A percentile compares a stretch with the other conserved stretches of the same genome.
phyloP scores from a whole-genome alignment of 2,888 invertebrate genomes.

The Willowsia nigromaculata region DNA sequence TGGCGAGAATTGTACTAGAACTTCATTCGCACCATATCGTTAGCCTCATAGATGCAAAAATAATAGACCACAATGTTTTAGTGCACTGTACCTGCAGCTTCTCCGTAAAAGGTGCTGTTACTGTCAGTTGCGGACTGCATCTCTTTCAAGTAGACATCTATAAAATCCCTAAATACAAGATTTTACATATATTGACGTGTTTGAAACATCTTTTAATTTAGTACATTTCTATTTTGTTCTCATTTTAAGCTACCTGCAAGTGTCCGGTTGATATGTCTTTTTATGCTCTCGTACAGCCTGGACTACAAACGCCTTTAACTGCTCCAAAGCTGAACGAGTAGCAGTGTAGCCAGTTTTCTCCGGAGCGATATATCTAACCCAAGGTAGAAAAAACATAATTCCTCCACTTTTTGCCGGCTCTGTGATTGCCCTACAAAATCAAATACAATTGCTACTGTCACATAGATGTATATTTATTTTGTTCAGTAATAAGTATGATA shows the following conservation, averaged over 20 bases:
- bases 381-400: slow-evolving; percentile 56
- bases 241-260: slow-evolving; percentile 24
- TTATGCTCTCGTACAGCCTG: slow-evolving; percentile 41
- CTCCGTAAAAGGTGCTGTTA: slow-evolving; percentile 58
- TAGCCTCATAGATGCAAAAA: too few relatives aligned
- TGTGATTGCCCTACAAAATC: slow-evolving; percentile 7
- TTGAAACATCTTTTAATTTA: too few relatives aligned
- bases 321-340: slow-evolving; percentile 18
- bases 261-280: slow-evolving; percentile 32
- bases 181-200: too few relatives aligned
- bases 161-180: slow-evolving; percentile 48
- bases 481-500: too few relatives aligned
- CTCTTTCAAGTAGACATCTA: slow-evolving; percentile 58
- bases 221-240: too few relatives aligned
- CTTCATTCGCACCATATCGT: too few relatives aligned
- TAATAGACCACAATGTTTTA: background rate
- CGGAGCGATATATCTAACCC: slow-evolving; percentile 54
- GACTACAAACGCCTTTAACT: background rate
- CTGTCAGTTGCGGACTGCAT: slow-evolving; percentile 37
- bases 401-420: slow-evolving; percentile 49
- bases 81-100: slow-evolving; percentile 61
- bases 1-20: too few relatives aligned
- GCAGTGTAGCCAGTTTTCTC: slow-evolving; percentile 37
- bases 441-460: background rate
- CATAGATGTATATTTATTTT: background rate